Evolutionary conservation across 2,888 invertebrate genomes (phyloP).

Genomic region (Galerucella calmariensis): DNA sequence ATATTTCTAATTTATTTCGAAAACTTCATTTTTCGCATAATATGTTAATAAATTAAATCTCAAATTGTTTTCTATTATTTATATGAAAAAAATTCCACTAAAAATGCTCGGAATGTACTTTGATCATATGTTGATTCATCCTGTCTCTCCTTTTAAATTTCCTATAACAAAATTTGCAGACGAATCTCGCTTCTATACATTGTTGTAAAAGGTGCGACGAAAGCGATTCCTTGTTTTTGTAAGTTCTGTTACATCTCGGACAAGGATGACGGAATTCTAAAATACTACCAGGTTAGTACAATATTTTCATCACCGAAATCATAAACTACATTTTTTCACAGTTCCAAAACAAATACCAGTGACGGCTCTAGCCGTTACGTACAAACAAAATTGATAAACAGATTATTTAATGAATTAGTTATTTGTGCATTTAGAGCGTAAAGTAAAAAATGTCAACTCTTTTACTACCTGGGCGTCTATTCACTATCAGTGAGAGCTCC

Average conservation of each 20-base stretch:
- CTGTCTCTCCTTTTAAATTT: slow-evolving; percentile 45
- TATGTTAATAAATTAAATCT: not conserved
- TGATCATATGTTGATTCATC: slow-evolving; percentile 37
- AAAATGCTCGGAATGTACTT: slow-evolving; percentile 34
- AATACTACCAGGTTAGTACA: not conserved
- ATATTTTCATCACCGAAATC: not conserved
- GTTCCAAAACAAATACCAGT: too few relatives aligned
- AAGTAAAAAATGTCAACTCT: too few relatives aligned
- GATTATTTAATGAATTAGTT: too few relatives aligned
- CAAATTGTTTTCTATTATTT: not conserved
- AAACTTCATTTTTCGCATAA: not conserved
- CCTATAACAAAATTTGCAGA: slow-evolving; percentile 40
- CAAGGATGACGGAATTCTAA: slow-evolving; percentile 35
- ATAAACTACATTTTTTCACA: not conserved
- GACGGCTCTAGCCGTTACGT: too few relatives aligned
- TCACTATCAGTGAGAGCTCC: too few relatives aligned
- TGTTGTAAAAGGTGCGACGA: slow-evolving; percentile 52
- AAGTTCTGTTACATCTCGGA: slow-evolving; percentile 48
- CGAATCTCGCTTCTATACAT: slow-evolving; percentile 44
- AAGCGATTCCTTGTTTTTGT: slow-evolving; percentile 71
- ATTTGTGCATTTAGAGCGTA: too few relatives aligned
- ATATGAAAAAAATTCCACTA: not conserved
- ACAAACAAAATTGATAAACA: too few relatives aligned
- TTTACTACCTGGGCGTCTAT: too few relatives aligned
- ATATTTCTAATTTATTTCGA: too few relatives aligned